Base-by-base conservation (phyloP, 2,797 vertebrate genomes). In the Peromyscus melanophrys region DNA sequence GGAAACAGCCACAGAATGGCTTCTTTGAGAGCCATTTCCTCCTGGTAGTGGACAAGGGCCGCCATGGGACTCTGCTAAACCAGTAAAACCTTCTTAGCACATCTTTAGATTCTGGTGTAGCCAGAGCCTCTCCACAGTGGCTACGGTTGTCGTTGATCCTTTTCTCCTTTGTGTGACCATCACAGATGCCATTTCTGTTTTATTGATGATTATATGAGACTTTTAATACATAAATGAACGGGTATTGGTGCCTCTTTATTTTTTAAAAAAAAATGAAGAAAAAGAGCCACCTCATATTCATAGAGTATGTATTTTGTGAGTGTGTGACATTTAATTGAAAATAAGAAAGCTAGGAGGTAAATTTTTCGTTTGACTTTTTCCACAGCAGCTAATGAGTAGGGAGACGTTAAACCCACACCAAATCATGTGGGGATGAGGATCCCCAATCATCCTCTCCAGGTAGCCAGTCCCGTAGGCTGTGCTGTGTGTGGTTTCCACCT, bases 171-270 rank as follows among this genome's bases (percentile, higher is more conserved):
- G 40, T 86, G 80, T 85, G 40, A 71, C 95, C 76, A 90, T 96
- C 89, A 37, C 90, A 96, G 82, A 97, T 85, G 89, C 83, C 65
- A 78, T 97, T 96, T 94, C 89, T 97, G 16, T 95, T 95, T 82
- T 65, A 82, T 78, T 96, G 92, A 91, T 92, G 81, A 96, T 94
- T 59, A 55, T 96, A 76, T 69, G 86, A 97, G 67, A 94, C 81
- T 94, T 96, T 37, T 94, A 96, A 95, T 95, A 92, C 95, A 94
- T 94, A 97, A 96, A 96, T 92, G 96, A 98, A 98, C 98, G 97
- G 98, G 98, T 98, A 97, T 96, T 83, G 97, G 97, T 98, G 97
- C 97, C 97, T 98, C 97, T 98, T 97, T 93, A 95, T 96, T 96
- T 97, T 95, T 96, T 55, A 95, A 95, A 96, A 31, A 67, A 43